Evolutionary conservation across 2,888 invertebrate species (phyloP).

Genomic region (Heliconius charithonia): DNA sequence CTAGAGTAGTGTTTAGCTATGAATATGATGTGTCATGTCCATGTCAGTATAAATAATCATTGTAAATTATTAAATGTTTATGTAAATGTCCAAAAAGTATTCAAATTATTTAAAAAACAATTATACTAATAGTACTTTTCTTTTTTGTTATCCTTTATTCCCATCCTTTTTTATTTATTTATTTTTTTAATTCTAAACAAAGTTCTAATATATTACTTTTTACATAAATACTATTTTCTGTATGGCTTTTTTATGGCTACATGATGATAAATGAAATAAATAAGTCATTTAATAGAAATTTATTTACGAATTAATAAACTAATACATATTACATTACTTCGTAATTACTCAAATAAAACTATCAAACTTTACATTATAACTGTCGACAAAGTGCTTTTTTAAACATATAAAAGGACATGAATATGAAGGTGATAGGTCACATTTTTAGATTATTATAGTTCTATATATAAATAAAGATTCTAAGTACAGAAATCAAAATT

Average conservation of each 20-base stretch:
- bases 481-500: no score
- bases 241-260: no score
- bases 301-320: conserved; percentile 16
- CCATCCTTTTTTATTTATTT: conserved; percentile 52
- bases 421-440: no score
- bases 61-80: conserved; percentile 85
- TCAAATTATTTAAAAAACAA: conserved; percentile 83
- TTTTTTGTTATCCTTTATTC: conserved; percentile 74
- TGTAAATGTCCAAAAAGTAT: conserved; percentile 85
- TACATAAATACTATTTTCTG: neutral
- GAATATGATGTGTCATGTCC: conserved; percentile 82
- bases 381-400: neutral
- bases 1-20: conserved; percentile 80
- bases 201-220: neutral
- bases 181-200: conserved; percentile 21
- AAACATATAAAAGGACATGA: no score
- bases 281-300: conserved; percentile 13
- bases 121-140: conserved; percentile 78
- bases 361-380: neutral
- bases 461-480: no score
- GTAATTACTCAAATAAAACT: neutral
- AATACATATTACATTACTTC: conserved; percentile 18
- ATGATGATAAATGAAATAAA: conserved; percentile 11
- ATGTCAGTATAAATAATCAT: conserved; percentile 83
- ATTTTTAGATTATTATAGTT: no score